Evolutionary conservation across 35 echinoderm and acorn worm species (phyloP), one percentile per base, ranked within the genome.

Genomic region (Chiridota heheva): DNA sequence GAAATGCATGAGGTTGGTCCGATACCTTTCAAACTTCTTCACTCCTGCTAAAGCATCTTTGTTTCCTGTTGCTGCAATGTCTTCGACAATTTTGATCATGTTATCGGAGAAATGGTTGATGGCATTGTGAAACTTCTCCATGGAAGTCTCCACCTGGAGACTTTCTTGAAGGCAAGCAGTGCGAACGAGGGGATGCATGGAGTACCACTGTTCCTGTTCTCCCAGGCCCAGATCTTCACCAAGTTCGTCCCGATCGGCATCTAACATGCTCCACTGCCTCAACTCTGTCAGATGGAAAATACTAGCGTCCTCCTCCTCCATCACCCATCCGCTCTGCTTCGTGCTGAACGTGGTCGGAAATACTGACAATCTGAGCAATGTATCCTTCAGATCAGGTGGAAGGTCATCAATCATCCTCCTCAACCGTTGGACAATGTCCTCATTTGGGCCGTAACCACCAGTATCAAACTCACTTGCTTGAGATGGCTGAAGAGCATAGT

Each of bases 41-140:
- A 78, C 58, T 4, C 75, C 58, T 29, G 40, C 38, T 26, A 60
- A 58, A 3, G 55, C 75, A 27, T 78, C 62, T 10, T 49, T 78
- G 75, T 33, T 78, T 4, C 51, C 75, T 25, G 62, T 34, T 22
- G 0, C 58, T 2, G 75, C 51, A 38, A 78, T 78, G 35, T 78
- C 75, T n/a, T 60, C 75, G 51, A 78, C 24, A 24, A 78, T n/a
- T 10, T 42, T 39, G 12, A 13, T 20, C 51, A 78, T 62, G 18
- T 15, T 24, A 5, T 78, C 55, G 12, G 75, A 78, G 33, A 78
- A 78, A 15, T 42, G 30, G 24, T 61, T 34, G 3, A 78, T 49
- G 53, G 75, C 75, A 61, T 78, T 57, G 32, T 78, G 75, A 57
- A 78, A 78, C 2, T 42, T 18, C 51, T 78, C 62, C 75, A 60